phyloP scores from a whole-genome alignment of 2,888 invertebrate genomes.

The Brachyptera putata region DNA sequence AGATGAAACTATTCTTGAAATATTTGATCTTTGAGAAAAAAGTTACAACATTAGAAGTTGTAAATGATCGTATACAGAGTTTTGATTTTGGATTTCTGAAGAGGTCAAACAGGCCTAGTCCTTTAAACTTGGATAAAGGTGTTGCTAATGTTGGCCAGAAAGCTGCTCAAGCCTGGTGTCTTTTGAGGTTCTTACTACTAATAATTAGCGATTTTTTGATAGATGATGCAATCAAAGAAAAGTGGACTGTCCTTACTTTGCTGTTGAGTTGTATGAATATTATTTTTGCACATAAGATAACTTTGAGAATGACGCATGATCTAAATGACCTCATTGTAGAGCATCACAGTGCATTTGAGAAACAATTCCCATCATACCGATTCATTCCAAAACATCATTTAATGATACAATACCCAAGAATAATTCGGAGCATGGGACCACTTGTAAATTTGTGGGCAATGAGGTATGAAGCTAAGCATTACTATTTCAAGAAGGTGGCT shows the following conservation, averaged over 20 bases:
- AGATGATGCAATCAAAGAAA: too few species aligned
- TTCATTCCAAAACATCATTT: constrained; percentile 30
- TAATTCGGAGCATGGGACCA: constrained; percentile 26
- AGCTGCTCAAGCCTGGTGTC: constrained; percentile 31
- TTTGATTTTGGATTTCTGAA: constrained; percentile 32
- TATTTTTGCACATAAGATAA: too few species aligned
- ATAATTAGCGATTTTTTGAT: neutral
- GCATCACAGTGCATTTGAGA: constrained; percentile 25
- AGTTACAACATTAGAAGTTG: too few species aligned
- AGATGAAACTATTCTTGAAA: constrained; percentile 26
- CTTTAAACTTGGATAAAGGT: too few species aligned
- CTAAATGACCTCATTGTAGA: constrained; percentile 3
- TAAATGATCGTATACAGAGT: neutral
- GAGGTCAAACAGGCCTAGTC: constrained; percentile 15
- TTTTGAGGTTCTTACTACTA: constrained; percentile 26
- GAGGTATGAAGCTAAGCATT: constrained; percentile 30
- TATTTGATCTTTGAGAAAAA: too few species aligned
- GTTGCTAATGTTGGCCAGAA: constrained; percentile 28
- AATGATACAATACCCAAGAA: constrained; percentile 27
- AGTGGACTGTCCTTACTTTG: too few species aligned
- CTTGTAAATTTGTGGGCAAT: constrained; percentile 25
- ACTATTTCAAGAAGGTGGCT: constrained; percentile 28
- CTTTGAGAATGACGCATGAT: too few species aligned
- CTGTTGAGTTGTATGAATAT: too few species aligned
- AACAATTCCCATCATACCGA: constrained; percentile 19